These are phyloP conservation scores for Rotaria macrura DNA, from an alignment of 2,888 invertebrate genomes.

Conservation along the genomic window DNA sequence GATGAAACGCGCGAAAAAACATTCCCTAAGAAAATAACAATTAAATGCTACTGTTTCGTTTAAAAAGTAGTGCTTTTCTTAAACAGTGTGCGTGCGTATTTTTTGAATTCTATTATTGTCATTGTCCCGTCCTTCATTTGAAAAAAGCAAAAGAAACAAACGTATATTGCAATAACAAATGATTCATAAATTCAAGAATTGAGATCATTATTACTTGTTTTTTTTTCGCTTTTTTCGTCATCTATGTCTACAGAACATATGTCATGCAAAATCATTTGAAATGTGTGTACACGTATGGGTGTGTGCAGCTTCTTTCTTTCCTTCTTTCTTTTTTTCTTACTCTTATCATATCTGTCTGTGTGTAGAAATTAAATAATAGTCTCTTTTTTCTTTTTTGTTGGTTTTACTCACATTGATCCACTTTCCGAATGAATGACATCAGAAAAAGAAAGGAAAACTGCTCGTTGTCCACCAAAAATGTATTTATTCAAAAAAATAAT, in stretches of 20 bases:
- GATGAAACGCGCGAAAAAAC: neutral
- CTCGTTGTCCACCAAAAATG: too few species aligned
- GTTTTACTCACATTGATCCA: neutral
- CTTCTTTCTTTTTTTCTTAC: neutral
- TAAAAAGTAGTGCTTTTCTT: neutral
- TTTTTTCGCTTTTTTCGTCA: neutral
- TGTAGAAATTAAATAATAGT: neutral
- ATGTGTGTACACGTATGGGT: too few species aligned
- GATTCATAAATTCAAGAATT: neutral
- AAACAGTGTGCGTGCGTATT: neutral
- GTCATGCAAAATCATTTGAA: neutral
- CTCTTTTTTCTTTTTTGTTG: neutral
- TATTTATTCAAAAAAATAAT: too few species aligned
- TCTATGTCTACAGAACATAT: neutral
- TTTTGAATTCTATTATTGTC: neutral
- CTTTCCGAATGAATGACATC: constrained; percentile 15
- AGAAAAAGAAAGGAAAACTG: neutral
- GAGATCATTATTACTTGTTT: neutral
- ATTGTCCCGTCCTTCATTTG: neutral
- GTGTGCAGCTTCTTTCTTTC: neutral
- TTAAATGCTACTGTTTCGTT: neutral
- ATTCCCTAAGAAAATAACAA: neutral
- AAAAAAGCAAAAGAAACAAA: too few species aligned
- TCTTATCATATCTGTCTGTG: neutral
- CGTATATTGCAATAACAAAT: neutral